Evolutionary conservation across 1,140 invertebrate genomes (phyloP).

Genomic region (Bombus huntii): DNA sequence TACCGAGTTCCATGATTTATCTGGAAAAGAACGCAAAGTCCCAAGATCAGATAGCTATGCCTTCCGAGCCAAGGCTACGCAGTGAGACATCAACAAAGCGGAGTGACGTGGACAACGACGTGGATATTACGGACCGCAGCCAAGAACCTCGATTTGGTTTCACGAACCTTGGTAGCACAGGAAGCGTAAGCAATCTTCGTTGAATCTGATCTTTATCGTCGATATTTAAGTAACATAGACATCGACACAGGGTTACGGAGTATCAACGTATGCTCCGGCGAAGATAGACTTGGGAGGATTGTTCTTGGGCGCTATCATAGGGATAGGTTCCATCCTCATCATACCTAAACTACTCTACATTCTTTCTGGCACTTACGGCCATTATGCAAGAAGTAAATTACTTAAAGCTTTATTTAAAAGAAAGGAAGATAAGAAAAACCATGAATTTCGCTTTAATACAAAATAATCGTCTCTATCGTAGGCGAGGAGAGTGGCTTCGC

Average conservation of each 20-base stretch:
- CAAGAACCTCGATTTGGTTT: conserved; percentile 80
- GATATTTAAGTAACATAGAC: not conserved
- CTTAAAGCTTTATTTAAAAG: not conserved
- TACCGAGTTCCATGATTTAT: conserved; percentile 79
- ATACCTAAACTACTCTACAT: conserved; percentile 90
- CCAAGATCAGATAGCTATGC: conserved; percentile 77
- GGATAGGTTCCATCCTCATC: conserved; percentile 90
- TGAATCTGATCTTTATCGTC: too few species aligned
- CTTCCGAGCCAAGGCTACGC: conserved; percentile 59
- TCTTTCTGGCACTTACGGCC: conserved; percentile 87
- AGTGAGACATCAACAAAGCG: conserved; percentile 58
- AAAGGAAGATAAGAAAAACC: not conserved
- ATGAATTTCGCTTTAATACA: not conserved
- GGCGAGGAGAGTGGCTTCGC: conserved; percentile 87
- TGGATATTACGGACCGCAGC: conserved; percentile 70
- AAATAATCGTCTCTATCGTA: conserved; percentile 58
- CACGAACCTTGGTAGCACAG: conserved; percentile 74
- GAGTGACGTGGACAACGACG: conserved; percentile 52
- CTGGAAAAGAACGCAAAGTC: conserved; percentile 72
- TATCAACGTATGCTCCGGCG: conserved; percentile 86
- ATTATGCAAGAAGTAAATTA: conserved; percentile 87
- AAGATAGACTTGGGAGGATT: conserved; percentile 92
- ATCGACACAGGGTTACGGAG: conserved; percentile 80
- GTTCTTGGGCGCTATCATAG: conserved; percentile 89
- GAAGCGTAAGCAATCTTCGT: conserved; percentile 61